These are phyloP conservation scores for Cheiracanthium punctorium DNA, from an alignment of 2,888 invertebrate species.

Conservation along the genomic window DNA sequence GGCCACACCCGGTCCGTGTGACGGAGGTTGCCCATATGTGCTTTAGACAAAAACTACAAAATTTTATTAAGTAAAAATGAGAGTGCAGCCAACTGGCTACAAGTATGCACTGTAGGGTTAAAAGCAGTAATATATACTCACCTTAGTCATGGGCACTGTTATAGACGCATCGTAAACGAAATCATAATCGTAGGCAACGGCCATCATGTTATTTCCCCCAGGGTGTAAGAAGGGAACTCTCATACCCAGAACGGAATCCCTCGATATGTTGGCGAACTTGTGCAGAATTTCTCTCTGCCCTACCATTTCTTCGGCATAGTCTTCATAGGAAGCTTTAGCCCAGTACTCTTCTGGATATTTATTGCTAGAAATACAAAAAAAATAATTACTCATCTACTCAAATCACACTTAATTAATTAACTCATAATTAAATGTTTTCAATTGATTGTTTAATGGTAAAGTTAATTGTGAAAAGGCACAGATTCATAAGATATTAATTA, in stretches of 20 bases:
- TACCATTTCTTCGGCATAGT: slow-evolving; percentile 73
- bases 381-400: not conserved
- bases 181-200: slow-evolving; percentile 72
- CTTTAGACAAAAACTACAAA: too few relatives aligned
- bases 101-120: too few relatives aligned
- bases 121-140: not conserved
- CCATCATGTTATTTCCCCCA: slow-evolving; percentile 72
- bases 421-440: too few relatives aligned
- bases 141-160: slow-evolving; percentile 66
- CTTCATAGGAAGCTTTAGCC: slow-evolving; percentile 71
- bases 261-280: slow-evolving; percentile 71
- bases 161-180: slow-evolving; percentile 72
- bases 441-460: too few relatives aligned
- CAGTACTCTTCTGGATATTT: slow-evolving; percentile 72
- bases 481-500: too few relatives aligned
- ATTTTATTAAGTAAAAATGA: too few relatives aligned
- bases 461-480: too few relatives aligned
- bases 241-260: slow-evolving; percentile 72
- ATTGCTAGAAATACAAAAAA: slow-evolving; percentile 62
- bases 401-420: not conserved
- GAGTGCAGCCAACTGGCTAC: too few relatives aligned
- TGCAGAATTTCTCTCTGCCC: slow-evolving; percentile 72
- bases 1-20: too few relatives aligned
- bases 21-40: too few relatives aligned
- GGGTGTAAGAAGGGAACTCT: slow-evolving; percentile 72